Base-by-base conservation (phyloP, 2,888 invertebrate genomes). In the Tanypteryx hageni region DNA sequence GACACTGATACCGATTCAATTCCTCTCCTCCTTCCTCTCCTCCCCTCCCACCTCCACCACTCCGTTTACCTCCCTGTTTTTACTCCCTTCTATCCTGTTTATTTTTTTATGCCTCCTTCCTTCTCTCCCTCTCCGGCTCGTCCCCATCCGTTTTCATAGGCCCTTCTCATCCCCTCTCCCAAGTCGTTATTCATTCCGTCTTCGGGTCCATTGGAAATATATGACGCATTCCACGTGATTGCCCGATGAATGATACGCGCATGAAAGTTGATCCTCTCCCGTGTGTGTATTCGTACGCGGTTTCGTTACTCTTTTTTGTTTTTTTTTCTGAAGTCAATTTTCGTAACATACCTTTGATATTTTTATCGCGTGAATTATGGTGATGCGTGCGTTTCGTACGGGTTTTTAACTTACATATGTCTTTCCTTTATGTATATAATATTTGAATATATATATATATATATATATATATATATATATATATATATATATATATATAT, bases 221-320 rank as follows among this genome's bases (percentile, higher is more conserved):
- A 76, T 76, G 76, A 76, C 76, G 76, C 18, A 76, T 76, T 76
- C 76, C 76, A 76, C 76, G 76, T 76, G 76, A 76, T 76, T 76
- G 76, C 22, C 76, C 76, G 76, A 76, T 76, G 76, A 76, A 76
- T 22, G 76, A 76, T 76, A 27, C 76, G 22, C 27, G 7, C 76
- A 76, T 27, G 76, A 76, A 27, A 76, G 76, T 13, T 27, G 76
- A 76, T 68, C 68, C 68, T 22, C 68, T 18, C n/a, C 8, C 18
- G 76, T 76, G 22, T 27, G 22, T 76, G 11, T 27, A 27, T 27
- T 22, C 76, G 76, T 76, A 27, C 76, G 27, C 76, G 27, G 11
- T 76, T 76, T 76, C 76, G 27, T 27, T 9, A 3, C 76, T 27
- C 76, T 22, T 27, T 76, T 27, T 76, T 76, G 76, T 76, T 76